phyloP scores from a whole-genome alignment of 2,113 vertebrate genomes.

The Copsychus sechellarum region DNA sequence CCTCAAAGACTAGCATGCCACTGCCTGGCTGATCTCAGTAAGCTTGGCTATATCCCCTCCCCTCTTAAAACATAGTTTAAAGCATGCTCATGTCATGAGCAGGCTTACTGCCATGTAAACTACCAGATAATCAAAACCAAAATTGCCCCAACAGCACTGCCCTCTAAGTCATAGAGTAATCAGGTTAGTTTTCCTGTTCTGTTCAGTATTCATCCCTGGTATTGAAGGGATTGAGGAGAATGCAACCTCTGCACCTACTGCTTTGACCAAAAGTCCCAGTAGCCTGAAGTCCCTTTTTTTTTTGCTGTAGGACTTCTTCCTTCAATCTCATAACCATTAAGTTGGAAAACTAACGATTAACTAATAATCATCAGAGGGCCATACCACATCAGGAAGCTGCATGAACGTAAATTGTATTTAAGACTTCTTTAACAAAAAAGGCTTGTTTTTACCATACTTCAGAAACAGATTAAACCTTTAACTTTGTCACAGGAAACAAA shows the following conservation, averaged over 20 bases:
- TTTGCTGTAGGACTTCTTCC: neutral
- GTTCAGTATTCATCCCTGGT: neutral
- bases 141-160: neutral
- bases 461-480: neutral
- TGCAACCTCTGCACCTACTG: neutral
- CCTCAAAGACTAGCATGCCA: neutral
- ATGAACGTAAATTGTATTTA: rapidly evolving
- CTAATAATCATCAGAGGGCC: too few relatives aligned
- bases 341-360: neutral
- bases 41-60: neutral
- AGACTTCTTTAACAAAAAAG: neutral
- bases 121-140: rapidly evolving
- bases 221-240: neutral
- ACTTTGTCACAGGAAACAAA: neutral
- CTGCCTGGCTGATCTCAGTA: neutral
- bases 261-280: neutral
- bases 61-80: neutral
- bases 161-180: neutral
- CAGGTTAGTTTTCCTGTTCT: neutral
- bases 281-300: neutral
- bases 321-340: neutral
- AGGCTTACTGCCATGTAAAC: neutral
- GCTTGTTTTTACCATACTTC: neutral
- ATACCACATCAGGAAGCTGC: neutral
- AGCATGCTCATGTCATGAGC: neutral